phyloP scores from a whole-genome alignment of 37 sponge, comb jelly and placozoan species.

The Cladorhizidae sp. region DNA sequence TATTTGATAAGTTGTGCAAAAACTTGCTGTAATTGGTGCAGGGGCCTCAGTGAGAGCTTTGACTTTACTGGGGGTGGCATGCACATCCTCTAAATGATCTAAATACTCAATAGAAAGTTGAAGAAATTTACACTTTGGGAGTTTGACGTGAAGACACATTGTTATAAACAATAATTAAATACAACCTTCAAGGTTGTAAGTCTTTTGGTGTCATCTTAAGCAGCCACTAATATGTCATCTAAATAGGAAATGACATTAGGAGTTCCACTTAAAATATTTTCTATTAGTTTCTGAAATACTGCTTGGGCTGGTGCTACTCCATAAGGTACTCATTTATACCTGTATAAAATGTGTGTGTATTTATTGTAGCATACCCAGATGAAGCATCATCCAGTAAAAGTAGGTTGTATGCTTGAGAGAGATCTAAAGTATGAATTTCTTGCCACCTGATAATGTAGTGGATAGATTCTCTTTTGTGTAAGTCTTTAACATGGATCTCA shows the following conservation, averaged over 20 bases:
- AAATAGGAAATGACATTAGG: background rate
- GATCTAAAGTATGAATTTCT: constrained; percentile 1
- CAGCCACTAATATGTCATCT: background rate
- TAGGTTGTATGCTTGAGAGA: background rate
- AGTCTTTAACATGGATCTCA: background rate
- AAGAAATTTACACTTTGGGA: constrained; percentile 11
- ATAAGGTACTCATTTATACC: background rate
- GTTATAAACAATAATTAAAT: background rate
- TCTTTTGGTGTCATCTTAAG: background rate
- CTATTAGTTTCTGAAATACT: constrained; percentile 6
- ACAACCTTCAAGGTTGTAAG: background rate
- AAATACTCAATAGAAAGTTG: background rate
- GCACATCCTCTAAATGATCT: constrained; percentile 12
- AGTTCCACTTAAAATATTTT: background rate
- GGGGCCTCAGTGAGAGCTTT: constrained; percentile 22
- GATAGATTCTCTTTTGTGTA: background rate
- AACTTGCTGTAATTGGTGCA: constrained; percentile 21
- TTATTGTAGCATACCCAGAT: background rate
- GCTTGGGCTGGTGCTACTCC: constrained; percentile 22
- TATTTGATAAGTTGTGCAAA: background rate
- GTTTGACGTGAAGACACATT: background rate
- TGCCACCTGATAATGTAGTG: background rate
- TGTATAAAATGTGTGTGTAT: constrained; percentile 1
- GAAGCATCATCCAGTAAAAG: background rate
- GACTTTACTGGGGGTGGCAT: constrained; percentile 10